phyloP scores from a whole-genome alignment of 2,888 invertebrate genomes.

The Mechanitis messenoides region DNA sequence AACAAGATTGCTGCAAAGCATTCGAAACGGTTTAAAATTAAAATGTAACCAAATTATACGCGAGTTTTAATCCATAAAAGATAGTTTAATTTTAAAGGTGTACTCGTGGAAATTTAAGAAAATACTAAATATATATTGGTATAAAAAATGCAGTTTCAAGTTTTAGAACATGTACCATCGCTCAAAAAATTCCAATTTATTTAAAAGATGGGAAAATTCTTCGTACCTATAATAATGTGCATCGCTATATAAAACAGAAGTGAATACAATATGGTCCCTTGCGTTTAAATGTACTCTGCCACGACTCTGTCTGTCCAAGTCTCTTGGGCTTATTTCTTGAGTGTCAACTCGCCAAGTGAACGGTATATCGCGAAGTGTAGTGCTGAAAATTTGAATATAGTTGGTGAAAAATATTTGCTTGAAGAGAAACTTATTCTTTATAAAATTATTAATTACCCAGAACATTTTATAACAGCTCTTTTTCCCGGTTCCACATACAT shows the following conservation, averaged over 20 bases:
- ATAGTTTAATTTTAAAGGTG: no score
- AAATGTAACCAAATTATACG: no score
- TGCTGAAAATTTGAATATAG: slow-evolving; percentile 44
- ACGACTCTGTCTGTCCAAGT: slow-evolving; percentile 62
- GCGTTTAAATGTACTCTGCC: slow-evolving; percentile 77
- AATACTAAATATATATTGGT: no score
- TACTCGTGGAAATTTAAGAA: no score
- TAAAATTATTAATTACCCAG: slow-evolving; percentile 38
- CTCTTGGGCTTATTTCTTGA: slow-evolving; percentile 63
- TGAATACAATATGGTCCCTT: slow-evolving; percentile 76
- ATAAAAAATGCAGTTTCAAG: no score
- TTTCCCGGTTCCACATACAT: slow-evolving; percentile 39
- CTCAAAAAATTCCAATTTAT: no score
- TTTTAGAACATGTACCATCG: no score
- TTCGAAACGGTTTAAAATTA: no score
- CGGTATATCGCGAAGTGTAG: slow-evolving; percentile 71
- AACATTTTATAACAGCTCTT: slow-evolving; percentile 38
- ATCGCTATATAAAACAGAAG: slow-evolving; percentile 69
- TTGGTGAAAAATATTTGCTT: background rate
- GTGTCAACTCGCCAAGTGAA: slow-evolving; percentile 75
- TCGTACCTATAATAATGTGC: slow-evolving; percentile 77
- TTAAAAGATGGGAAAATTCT: no score
- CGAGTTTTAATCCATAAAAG: no score
- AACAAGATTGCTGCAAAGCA: no score
- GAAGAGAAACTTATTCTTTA: no score